Percentiles rank a stretch among this genome's conserved stretches.
Evolutionary conservation across 2,888 invertebrate genomes (phyloP).

Genomic region (Rugalucina vietnamica): DNA sequence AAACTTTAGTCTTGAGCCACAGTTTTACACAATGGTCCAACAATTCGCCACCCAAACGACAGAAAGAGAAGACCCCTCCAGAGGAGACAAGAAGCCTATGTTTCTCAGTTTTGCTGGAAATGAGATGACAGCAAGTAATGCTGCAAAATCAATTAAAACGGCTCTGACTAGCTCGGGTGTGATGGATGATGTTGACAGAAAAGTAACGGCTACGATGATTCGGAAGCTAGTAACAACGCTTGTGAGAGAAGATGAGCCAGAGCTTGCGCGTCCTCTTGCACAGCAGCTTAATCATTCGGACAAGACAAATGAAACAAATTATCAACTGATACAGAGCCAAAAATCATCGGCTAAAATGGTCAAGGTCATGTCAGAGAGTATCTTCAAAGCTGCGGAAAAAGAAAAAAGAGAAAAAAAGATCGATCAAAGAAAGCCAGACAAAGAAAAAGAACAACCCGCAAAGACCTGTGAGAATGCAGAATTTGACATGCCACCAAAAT

Average conservation of each 20-base stretch:
- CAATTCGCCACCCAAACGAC: background rate
- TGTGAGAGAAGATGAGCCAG: background rate
- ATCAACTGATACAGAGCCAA: background rate
- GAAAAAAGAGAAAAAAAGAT: background rate
- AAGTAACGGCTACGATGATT: background rate
- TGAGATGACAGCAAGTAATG: background rate
- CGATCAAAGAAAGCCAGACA: no score
- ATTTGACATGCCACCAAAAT: no score
- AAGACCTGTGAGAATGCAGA: no score
- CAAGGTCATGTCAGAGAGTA: background rate
- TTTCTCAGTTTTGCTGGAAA: background rate
- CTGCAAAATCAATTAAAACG: background rate
- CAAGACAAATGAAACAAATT: background rate
- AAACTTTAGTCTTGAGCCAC: background rate
- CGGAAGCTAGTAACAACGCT: background rate
- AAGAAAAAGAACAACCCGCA: no score
- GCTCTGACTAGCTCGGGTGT: background rate
- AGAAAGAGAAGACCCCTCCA: background rate
- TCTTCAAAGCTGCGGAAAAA: background rate
- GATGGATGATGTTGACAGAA: background rate
- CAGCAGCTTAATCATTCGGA: background rate
- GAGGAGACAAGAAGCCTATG: background rate
- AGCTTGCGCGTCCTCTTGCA: background rate
- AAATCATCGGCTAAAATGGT: background rate
- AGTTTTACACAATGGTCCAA: background rate